Percentiles rank a stretch among this genome's conserved stretches.
Evolutionary conservation across 2,888 invertebrate species (phyloP).

Genomic region (Theretra japonica): DNA sequence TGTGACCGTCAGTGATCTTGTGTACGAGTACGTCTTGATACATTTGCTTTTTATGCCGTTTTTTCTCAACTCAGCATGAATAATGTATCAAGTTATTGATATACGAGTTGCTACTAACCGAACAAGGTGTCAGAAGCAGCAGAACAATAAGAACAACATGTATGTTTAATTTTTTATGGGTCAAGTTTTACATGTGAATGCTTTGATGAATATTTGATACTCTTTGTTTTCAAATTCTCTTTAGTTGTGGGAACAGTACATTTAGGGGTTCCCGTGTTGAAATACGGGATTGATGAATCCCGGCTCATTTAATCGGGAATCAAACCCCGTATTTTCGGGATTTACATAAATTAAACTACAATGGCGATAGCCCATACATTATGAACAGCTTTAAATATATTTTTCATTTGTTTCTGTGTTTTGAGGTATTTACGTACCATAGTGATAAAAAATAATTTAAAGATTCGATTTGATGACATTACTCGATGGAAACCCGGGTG

Average conservation of each 20-base stretch:
- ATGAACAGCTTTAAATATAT: too few relatives aligned
- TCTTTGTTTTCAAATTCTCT: background rate
- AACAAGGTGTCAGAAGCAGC: background rate
- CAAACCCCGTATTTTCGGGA: too few relatives aligned
- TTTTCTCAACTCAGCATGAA: slow-evolving; percentile 19
- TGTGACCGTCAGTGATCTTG: slow-evolving; percentile 4
- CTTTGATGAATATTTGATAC: background rate
- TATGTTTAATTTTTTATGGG: background rate
- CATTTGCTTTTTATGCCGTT: slow-evolving; percentile 1
- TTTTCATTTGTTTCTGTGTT: too few relatives aligned
- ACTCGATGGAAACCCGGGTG: too few relatives aligned
- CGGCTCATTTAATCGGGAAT: too few relatives aligned
- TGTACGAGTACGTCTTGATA: background rate
- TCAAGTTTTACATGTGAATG: background rate
- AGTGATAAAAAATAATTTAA: too few relatives aligned
- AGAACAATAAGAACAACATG: background rate
- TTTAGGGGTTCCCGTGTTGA: too few relatives aligned
- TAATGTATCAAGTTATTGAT: slow-evolving; percentile 2
- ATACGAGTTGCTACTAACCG: slow-evolving; percentile 4
- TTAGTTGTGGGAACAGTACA: background rate
- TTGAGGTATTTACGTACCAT: too few relatives aligned
- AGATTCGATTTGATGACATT: too few relatives aligned
- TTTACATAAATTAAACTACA: too few relatives aligned
- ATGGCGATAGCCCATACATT: too few relatives aligned
- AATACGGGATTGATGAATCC: too few relatives aligned